A percentile compares a stretch with the other conserved stretches of the same genome.
Evolutionary conservation across 2,888 invertebrate genomes (phyloP).

Genomic region (Fragum fragum): DNA sequence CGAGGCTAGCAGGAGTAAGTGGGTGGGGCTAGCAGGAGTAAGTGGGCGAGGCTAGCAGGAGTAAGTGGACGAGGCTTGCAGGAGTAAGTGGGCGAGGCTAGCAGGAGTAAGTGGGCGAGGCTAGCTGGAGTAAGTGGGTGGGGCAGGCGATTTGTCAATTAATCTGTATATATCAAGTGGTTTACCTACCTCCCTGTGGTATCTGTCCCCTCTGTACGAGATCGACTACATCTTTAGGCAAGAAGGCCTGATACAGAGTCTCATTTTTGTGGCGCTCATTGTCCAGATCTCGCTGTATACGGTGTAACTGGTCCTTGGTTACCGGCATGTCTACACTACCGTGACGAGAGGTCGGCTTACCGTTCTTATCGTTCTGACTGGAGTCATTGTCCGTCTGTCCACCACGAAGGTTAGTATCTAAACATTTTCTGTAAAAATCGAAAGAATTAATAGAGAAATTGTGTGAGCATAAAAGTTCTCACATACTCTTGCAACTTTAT

Average conservation of each 20-base stretch:
- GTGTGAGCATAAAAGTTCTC: too few species aligned
- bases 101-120: too few species aligned
- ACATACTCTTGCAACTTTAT: too few species aligned
- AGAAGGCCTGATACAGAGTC: conserved; percentile 65
- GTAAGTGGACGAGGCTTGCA: too few species aligned
- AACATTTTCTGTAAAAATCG: conserved; percentile 35
- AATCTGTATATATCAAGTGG: too few species aligned
- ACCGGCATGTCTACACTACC: conserved; percentile 8
- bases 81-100: too few species aligned
- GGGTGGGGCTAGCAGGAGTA: too few species aligned
- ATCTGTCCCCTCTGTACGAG: conserved; percentile 65
- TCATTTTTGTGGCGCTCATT: conserved; percentile 68
- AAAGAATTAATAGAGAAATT: too few species aligned
- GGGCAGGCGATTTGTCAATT: too few species aligned
- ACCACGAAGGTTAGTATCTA: conserved; percentile 46
- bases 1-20: too few species aligned
- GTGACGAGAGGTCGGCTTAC: conserved; percentile 2
- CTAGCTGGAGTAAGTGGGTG: too few species aligned
- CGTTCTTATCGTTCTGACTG: background rate
- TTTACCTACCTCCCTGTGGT: conserved; percentile 70
- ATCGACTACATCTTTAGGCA: conserved; percentile 71
- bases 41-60: too few species aligned
- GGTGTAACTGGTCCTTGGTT: conserved; percentile 15
- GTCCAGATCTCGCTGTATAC: conserved; percentile 66
- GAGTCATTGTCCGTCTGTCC: conserved; percentile 17